Base-by-base conservation (phyloP, 30 jellyfish, hydroid and myxozoan species). In the Phacellophora camtschatica region DNA sequence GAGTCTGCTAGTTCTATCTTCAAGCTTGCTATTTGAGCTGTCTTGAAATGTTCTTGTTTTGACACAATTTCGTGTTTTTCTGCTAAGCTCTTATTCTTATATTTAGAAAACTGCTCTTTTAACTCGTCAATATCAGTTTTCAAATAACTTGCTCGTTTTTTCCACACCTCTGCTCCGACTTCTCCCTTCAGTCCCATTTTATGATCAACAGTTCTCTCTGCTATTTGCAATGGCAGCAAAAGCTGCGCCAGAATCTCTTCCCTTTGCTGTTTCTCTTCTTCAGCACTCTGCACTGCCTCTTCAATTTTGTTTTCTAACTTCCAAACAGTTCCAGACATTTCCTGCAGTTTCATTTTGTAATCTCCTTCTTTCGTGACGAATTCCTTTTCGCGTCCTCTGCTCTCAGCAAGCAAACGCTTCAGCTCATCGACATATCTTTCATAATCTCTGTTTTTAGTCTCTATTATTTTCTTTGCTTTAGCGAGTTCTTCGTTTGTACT, bases 201-300 rank as follows among this genome's bases (percentile, higher is more conserved):
- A 25, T 27, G 35, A 0, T 39, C 34, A 23, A 22, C 12, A 7
- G n/a, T 54, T 11, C 43, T 46, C 34, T 46, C 71, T 15, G 18
- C 64, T 13, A 48, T 55, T 34, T 78, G 67, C 25, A 41, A 24
- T 0, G 82, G 77, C 35, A 12, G 28, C 3, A 76, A 12, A 18
- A 76, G 56, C 31, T 76, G 88, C 48, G 64, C 65, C 31, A 78
- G 23, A 15, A 78, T 68, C 32, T 46, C 90, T 25, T 78, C 90
- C 46, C 90, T n/a, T 48, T 23, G 42, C 15, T 63, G 18, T 54
- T 68, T 78, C 34, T 78, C 90, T 31, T 78, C 77, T 49, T 78
- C 90, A 1, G 90, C 90, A 27, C 15, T 66, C 42, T 11, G 12
- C 24, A 78, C 90, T 0, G 90, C 90, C 18, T 61, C 77, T 20